A percentile compares a stretch with the other conserved stretches of the same genome.
Evolutionary conservation across 2,888 invertebrate species (phyloP).

Genomic region (Sarcophaga rosellei): DNA sequence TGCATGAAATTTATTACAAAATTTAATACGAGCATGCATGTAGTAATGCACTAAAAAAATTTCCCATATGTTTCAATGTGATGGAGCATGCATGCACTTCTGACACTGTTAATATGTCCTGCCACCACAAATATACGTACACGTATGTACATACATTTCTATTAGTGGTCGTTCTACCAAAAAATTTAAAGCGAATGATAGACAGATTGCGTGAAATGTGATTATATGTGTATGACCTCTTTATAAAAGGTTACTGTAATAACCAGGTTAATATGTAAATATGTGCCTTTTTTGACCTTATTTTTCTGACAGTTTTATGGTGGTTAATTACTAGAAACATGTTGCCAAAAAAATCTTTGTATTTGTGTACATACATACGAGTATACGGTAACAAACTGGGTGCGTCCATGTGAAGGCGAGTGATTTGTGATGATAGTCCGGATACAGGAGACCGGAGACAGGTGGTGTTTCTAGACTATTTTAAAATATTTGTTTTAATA

Average conservation of each 20-base stretch:
- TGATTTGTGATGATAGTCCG: constrained; percentile 22
- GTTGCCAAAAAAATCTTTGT: constrained; percentile 34
- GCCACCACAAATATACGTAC: not conserved
- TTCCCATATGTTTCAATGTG: too few species aligned
- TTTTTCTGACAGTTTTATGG: constrained; percentile 58
- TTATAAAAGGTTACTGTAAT: constrained; percentile 21
- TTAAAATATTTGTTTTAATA: too few species aligned
- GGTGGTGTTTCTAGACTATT: too few species aligned
- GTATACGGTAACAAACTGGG: constrained; percentile 24
- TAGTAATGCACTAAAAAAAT: not conserved
- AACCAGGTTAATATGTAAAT: constrained; percentile 64
- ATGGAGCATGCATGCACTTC: too few species aligned
- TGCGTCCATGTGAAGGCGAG: constrained; percentile 5
- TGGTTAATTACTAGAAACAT: constrained; percentile 57
- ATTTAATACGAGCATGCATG: constrained; percentile 17
- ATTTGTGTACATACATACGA: not conserved
- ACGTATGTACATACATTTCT: not conserved
- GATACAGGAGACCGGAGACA: too few species aligned
- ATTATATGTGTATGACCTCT: not conserved
- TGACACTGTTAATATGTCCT: not conserved
- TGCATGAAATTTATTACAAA: constrained; percentile 18
- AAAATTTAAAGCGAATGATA: constrained; percentile 54
- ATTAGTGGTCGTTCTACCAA: constrained; percentile 32
- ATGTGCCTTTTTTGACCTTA: constrained; percentile 54
- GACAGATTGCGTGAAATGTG: constrained; percentile 48